Base-by-base conservation (phyloP, 2,797 vertebrate genomes). In the Molossus alvarezi region DNA sequence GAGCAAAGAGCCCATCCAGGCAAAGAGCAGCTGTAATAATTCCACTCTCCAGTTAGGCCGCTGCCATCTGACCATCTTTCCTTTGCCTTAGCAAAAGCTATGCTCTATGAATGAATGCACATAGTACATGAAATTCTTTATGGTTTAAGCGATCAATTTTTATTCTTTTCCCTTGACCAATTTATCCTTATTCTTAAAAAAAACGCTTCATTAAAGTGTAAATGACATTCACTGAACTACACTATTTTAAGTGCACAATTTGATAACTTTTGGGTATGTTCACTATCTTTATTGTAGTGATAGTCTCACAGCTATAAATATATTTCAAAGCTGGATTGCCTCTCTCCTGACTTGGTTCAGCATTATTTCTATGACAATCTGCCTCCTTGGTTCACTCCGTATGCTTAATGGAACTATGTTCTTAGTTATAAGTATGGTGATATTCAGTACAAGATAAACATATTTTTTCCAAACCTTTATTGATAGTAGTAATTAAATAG, bases 401-500 rank as follows among this genome's bases (percentile, higher is more conserved):
- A 1, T 7, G 33, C 33, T 33, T 33, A 33, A 33, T 84, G 13
- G 21, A 90, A 62, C 60, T n/a, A n/a, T 17, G 4, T n/a, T 86
- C 58, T 72, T 23, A 33, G 10, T 90, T 88, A 62, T 33, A 20
- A 64, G 9, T 12, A n/a, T 58, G 17, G 11, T 89, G 48, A 89
- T 12, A 58, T 90, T 86, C 87, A 81, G 67, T 60, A 27, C n/a
- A 73, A 51, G 84, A 67, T n/a, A 92, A 79, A 6, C 41, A 81
- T 9, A 80, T 33, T 76, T 69, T 92, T 69, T 65, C 41, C 11
- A 51, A 6, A 41, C 1, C 6, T 67, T 82, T 51, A 27, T 81
- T 95, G 86, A 77, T 69, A 72, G 51, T 27, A 53, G 6, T 73
- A 82, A 84, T 75, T 90, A 83, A 41, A 85, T 77, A 82, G 18